phyloP scores from a whole-genome alignment of 2,113 vertebrate genomes.

The Catharus minimus region DNA sequence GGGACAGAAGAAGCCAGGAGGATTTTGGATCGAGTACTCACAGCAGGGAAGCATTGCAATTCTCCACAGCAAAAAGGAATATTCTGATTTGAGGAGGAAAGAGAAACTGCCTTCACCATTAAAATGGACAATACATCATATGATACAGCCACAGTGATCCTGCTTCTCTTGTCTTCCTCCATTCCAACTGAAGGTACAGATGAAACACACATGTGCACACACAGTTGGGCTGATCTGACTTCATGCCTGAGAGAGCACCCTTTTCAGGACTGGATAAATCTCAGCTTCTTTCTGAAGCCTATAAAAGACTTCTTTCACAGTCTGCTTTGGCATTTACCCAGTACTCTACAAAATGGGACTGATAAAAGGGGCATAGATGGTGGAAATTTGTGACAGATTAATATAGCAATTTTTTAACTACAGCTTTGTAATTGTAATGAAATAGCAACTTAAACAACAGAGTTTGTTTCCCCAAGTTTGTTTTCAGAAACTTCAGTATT shows the following conservation, averaged over 20 bases:
- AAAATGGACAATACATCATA: not conserved
- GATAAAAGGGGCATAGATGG: not conserved
- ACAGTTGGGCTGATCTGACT: not conserved
- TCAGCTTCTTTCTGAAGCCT: not conserved
- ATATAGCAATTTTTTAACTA: not conserved
- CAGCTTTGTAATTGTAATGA: not conserved
- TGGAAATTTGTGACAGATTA: not conserved
- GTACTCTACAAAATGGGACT: not conserved
- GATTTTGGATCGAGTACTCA: not conserved
- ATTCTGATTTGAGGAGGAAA: not conserved
- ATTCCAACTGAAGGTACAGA: not conserved
- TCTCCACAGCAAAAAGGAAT: not conserved
- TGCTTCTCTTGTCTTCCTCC: not conserved
- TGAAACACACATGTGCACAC: not conserved
- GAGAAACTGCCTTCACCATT: not conserved
- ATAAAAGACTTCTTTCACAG: not conserved
- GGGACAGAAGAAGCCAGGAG: not conserved
- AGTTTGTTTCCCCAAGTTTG: not conserved
- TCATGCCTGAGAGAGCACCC: accelerated
- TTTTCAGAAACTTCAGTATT: not conserved
- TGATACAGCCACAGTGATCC: not conserved
- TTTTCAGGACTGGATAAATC: not conserved
- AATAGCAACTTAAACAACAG: not conserved
- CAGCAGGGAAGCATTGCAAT: not conserved
- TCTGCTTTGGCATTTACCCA: not conserved